These are phyloP conservation scores for Aphelenchoides avenae DNA, from an alignment of 1,140 invertebrate species.

Conservation along the genomic window DNA sequence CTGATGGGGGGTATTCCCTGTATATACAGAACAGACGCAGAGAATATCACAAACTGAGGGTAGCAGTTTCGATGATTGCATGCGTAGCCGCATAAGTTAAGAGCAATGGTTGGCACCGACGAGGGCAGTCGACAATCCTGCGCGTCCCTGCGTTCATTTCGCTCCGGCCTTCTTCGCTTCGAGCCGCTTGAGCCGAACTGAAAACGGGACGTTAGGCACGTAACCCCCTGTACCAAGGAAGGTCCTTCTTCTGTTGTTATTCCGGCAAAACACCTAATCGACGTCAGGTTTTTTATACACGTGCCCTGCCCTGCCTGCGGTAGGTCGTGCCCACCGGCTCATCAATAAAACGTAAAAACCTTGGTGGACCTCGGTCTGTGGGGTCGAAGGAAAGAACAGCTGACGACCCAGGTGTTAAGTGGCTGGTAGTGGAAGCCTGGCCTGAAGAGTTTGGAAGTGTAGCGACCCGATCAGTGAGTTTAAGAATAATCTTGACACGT, in stretches of 20 bases:
- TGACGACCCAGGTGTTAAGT: background rate
- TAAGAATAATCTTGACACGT: background rate
- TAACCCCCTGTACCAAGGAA: too few species aligned
- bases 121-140: background rate
- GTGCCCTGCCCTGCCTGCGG: background rate
- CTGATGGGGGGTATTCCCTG: too few species aligned
- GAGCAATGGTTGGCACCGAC: background rate
- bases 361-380: background rate
- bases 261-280: too few species aligned
- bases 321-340: background rate
- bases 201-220: slow-evolving; percentile 5
- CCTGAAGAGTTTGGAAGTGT: background rate
- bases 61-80: too few species aligned
- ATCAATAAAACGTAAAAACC: background rate
- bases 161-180: slow-evolving; percentile 16
- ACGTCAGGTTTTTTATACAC: background rate
- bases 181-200: slow-evolving; percentile 15
- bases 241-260: too few species aligned
- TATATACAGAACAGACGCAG: too few species aligned
- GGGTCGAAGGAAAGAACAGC: background rate
- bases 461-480: background rate
- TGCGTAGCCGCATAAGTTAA: too few species aligned
- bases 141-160: background rate
- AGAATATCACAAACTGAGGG: too few species aligned
- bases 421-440: too few species aligned